These are phyloP conservation scores for Macaria liturata DNA, from an alignment of 2,888 invertebrate genomes.

Conservation along the genomic window DNA sequence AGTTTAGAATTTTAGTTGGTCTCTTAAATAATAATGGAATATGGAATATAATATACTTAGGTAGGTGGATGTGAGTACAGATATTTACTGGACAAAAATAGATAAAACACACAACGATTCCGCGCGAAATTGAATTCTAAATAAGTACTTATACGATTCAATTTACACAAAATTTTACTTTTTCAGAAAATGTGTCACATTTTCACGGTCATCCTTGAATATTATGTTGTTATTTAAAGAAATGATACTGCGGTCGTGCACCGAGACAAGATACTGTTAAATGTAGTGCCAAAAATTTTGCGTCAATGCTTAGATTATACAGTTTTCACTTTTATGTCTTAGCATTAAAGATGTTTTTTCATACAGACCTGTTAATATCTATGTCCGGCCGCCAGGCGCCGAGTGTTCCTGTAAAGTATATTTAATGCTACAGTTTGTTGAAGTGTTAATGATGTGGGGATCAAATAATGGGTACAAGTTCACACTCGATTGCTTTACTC, in stretches of 20 bases:
- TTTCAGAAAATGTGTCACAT: slow-evolving; percentile 12
- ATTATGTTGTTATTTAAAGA: slow-evolving; percentile 40
- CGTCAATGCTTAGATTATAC: slow-evolving; percentile 33
- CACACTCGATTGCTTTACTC: background rate
- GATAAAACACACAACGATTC: too few species aligned
- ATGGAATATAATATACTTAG: too few species aligned
- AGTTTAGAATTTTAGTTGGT: too few species aligned
- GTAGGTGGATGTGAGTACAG: too few species aligned
- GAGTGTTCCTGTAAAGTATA: slow-evolving; percentile 56
- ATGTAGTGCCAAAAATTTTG: slow-evolving; percentile 45
- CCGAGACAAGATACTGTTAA: slow-evolving; percentile 25
- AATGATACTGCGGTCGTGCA: slow-evolving; percentile 36
- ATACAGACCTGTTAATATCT: slow-evolving; percentile 70
- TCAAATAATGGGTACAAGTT: slow-evolving; percentile 4
- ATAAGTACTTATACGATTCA: background rate
- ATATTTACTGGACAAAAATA: too few species aligned
- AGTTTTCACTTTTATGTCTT: slow-evolving; percentile 14
- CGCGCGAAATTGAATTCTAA: background rate
- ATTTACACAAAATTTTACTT: background rate
- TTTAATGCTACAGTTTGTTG: slow-evolving; percentile 16
- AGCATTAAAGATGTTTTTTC: slow-evolving; percentile 17
- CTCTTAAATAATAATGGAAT: too few species aligned
- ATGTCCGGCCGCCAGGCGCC: slow-evolving; percentile 58
- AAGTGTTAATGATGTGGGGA: slow-evolving; percentile 6
- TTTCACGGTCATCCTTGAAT: slow-evolving; percentile 27